These are phyloP conservation scores for Spheniscus humboldti DNA, from an alignment of 2,797 vertebrate species.

Conservation along the genomic window DNA sequence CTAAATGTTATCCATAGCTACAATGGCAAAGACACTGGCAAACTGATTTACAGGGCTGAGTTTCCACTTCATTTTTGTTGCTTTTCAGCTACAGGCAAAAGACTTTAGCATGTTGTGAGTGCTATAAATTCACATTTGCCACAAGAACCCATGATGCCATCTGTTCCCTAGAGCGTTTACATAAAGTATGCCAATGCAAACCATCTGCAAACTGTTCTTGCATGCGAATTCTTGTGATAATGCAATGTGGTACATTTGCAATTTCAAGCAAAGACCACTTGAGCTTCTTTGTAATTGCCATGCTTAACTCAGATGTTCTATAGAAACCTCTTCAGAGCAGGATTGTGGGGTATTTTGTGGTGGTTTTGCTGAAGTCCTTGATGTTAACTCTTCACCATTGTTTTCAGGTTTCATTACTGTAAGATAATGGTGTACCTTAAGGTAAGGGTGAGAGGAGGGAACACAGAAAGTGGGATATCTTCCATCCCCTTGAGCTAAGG, in stretches of 20 bases:
- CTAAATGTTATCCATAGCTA: constrained; percentile 38
- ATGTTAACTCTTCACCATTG: constrained; percentile 30
- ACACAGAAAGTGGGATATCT: not conserved
- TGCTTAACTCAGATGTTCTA: constrained; percentile 61
- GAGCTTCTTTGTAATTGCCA: constrained; percentile 64
- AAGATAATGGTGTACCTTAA: constrained; percentile 1
- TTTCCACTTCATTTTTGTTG: constrained; percentile 39
- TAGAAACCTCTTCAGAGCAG: constrained; percentile 50
- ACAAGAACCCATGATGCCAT: constrained; percentile 67
- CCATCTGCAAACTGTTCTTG: constrained; percentile 70
- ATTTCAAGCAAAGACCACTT: constrained; percentile 70
- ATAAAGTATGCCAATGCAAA: constrained; percentile 69
- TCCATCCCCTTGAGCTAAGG: not conserved
- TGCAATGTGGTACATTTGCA: constrained; percentile 63
- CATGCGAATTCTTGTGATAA: constrained; percentile 60
- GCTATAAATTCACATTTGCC: constrained; percentile 72
- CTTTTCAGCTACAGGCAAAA: constrained; percentile 66
- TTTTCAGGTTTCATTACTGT: not conserved
- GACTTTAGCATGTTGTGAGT: constrained; percentile 42
- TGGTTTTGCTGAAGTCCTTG: constrained; percentile 36
- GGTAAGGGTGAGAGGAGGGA: not conserved
- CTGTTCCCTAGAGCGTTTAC: constrained; percentile 72
- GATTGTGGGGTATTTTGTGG: not conserved
- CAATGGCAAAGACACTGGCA: constrained; percentile 19
- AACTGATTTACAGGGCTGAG: constrained; percentile 49